A percentile compares a stretch with the other conserved stretches of the same genome.
Conservation (phyloP, 2,113 vertebrate species). For the Synodontis membranacea region DNA sequence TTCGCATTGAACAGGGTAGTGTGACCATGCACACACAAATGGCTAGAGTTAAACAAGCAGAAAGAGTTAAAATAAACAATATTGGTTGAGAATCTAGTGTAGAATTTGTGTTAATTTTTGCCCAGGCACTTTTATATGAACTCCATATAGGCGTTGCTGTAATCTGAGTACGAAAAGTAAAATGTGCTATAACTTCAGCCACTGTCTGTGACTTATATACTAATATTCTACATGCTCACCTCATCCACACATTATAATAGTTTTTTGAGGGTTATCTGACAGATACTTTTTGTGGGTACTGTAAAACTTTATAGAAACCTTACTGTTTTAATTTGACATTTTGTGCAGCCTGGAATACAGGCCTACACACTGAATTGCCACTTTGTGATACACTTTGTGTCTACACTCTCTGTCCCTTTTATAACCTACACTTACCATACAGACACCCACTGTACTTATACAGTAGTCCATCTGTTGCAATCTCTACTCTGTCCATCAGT, state of each 20-base stretch:
- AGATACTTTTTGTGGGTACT: not conserved
- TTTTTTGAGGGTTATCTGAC: not conserved
- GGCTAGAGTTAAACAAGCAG: not conserved
- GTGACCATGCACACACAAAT: not conserved
- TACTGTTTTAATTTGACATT: not conserved
- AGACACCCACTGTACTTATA: not conserved
- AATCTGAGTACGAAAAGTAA: not conserved
- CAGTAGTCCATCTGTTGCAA: not conserved
- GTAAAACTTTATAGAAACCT: not conserved
- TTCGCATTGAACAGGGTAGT: not conserved
- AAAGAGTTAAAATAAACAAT: not conserved
- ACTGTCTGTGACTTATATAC: not conserved
- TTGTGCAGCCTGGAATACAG: not conserved
- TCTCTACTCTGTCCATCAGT: not conserved
- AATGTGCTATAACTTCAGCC: not conserved
- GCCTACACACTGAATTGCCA: not conserved
- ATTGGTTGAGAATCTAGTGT: not conserved
- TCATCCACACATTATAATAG: not conserved
- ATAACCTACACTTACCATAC: not conserved
- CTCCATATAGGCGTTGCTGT: not conserved
- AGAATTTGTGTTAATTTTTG: not conserved
- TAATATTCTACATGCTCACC: not conserved
- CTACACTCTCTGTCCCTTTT: not conserved
- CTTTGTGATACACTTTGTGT: not conserved
- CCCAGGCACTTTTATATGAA: not conserved